Percentiles rank a stretch among this genome's conserved stretches.
Evolutionary conservation across 2,797 vertebrate genomes (phyloP).

Genomic region (Arrhamphus sclerolepis): DNA sequence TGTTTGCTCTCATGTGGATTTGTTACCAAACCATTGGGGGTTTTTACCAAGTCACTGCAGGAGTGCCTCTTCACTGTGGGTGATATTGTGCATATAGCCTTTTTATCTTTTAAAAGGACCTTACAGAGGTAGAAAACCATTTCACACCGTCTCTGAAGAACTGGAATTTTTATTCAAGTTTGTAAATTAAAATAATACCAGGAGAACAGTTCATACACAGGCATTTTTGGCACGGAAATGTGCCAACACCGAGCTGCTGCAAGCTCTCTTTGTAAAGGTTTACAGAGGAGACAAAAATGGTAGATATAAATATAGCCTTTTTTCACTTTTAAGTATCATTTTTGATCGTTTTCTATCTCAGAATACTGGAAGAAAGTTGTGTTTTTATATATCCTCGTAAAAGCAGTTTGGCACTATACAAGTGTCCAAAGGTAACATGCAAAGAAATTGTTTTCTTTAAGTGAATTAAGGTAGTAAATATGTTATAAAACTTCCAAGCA

Average conservation of each 20-base stretch:
- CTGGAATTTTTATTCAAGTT: constrained; percentile 76
- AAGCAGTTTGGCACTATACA: constrained; percentile 61
- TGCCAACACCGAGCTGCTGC: constrained; percentile 61
- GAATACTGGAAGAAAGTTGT: constrained; percentile 33
- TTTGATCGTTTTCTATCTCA: constrained; percentile 27
- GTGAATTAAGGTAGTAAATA: constrained; percentile 74
- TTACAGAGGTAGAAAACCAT: constrained; percentile 52
- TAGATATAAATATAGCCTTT: constrained; percentile 66
- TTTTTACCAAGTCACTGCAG: no score
- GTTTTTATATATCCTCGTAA: constrained; percentile 51
- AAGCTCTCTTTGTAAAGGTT: constrained; percentile 39
- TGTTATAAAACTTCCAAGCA: constrained; percentile 67
- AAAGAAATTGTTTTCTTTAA: constrained; percentile 60
- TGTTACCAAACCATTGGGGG: no score
- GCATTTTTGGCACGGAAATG: constrained; percentile 77
- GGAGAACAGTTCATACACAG: constrained; percentile 82
- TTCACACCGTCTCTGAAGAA: constrained; percentile 60
- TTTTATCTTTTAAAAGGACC: constrained; percentile 21
- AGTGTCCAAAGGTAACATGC: constrained; percentile 71
- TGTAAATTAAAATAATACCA: constrained; percentile 80
- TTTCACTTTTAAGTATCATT: constrained; percentile 26
- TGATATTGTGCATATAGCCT: no score
- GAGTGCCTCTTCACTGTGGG: no score
- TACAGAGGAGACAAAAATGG: constrained; percentile 58
- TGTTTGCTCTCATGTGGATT: no score